These are phyloP conservation scores for Cyclargus thomasi DNA, from an alignment of 1,140 invertebrate species.

Conservation along the genomic window DNA sequence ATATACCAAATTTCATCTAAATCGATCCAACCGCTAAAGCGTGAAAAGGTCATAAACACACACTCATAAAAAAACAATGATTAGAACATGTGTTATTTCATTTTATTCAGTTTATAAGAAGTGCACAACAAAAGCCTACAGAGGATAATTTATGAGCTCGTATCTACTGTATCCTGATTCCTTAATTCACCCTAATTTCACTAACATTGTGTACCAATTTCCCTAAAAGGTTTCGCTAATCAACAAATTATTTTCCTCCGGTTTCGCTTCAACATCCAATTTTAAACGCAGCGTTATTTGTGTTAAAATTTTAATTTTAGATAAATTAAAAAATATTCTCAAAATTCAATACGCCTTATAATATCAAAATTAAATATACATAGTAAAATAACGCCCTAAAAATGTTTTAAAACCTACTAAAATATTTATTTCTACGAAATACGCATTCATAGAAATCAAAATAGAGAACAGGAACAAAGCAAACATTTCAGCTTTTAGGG, in stretches of 20 bases:
- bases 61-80: no score
- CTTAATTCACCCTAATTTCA: slow-evolving; percentile 45
- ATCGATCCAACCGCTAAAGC: no score
- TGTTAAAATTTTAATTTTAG: no score
- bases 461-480: slow-evolving; percentile 17
- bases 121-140: background rate
- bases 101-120: background rate
- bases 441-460: slow-evolving; percentile 7
- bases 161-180: slow-evolving; percentile 40
- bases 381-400: no score
- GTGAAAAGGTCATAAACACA: no score
- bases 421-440: background rate
- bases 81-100: background rate
- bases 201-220: slow-evolving; percentile 31
- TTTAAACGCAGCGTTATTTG: background rate
- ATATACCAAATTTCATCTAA: no score
- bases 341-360: no score
- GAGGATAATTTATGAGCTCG: slow-evolving; percentile 44
- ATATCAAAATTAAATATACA: no score
- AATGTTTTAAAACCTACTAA: background rate
- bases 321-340: no score
- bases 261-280: background rate
- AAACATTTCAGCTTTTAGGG: slow-evolving; percentile 30
- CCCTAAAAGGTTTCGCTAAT: slow-evolving; percentile 38
- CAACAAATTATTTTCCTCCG: slow-evolving; percentile 22